Evolutionary conservation across 1,140 invertebrate genomes (phyloP).

Genomic region (Coptotermes formosanus): DNA sequence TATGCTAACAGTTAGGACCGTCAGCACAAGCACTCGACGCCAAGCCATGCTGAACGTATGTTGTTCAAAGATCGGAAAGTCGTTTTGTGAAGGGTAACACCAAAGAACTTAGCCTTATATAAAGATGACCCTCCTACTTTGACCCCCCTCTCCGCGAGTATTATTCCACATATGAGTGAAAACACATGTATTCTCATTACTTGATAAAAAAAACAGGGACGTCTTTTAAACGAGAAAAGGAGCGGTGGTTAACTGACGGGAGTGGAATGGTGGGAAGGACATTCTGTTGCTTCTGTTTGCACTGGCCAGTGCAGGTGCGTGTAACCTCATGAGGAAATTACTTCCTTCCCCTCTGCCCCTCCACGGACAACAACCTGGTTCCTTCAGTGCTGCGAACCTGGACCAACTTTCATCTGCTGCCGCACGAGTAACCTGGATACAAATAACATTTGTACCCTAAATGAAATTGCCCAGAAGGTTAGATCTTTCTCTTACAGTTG

Average conservation of each 20-base stretch:
- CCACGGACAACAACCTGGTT: conserved; percentile 1
- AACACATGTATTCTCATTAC: not conserved
- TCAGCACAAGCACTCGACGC: not conserved
- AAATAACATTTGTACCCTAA: not conserved
- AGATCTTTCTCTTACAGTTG: not conserved
- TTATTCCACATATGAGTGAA: conserved; percentile 35
- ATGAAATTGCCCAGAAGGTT: not conserved
- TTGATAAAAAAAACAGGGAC: not conserved
- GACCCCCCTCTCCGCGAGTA: conserved; percentile 29
- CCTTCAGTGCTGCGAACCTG: not conserved
- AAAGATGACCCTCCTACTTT: not conserved
- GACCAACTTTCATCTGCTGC: not conserved
- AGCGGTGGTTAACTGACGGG: not conserved
- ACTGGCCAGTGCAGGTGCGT: not conserved
- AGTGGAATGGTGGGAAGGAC: not conserved
- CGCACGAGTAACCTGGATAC: conserved; percentile 4
- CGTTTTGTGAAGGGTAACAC: not conserved
- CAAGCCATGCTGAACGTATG: not conserved
- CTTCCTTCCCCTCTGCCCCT: not conserved
- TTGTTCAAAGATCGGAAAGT: not conserved
- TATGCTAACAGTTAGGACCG: not conserved
- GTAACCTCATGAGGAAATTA: not conserved
- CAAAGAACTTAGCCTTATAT: not conserved
- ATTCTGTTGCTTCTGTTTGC: not conserved
- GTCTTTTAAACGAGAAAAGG: not conserved